These are phyloP conservation scores for Drosophila pseudotakahashii DNA, from an alignment of 2,888 invertebrate species.

Conservation along the genomic window DNA sequence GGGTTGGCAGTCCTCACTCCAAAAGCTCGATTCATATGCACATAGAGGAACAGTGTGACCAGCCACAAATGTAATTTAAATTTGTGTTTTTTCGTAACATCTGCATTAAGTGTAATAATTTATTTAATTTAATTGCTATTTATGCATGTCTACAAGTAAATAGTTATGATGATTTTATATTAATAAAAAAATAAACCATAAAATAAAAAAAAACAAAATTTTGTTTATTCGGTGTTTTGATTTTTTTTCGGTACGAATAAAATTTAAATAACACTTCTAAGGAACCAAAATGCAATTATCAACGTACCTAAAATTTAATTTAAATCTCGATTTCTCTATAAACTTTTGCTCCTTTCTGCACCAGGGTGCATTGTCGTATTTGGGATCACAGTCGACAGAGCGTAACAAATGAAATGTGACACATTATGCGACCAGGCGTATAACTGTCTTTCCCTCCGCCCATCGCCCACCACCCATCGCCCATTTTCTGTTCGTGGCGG, in stretches of 20 bases:
- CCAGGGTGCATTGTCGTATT: slow-evolving; percentile 27
- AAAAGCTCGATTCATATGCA: slow-evolving; percentile 56
- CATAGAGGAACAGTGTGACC: neutral
- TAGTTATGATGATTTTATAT: too few relatives aligned
- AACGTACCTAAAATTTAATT: neutral
- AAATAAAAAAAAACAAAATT: too few relatives aligned
- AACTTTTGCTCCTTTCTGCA: neutral
- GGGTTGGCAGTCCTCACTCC: slow-evolving; percentile 7
- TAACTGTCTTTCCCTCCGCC: slow-evolving; percentile 65
- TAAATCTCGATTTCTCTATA: neutral
- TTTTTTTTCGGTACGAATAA: too few relatives aligned
- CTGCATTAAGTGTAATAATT: too few relatives aligned
- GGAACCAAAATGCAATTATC: too few relatives aligned
- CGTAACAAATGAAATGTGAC: slow-evolving; percentile 78
- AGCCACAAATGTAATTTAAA: too few relatives aligned
- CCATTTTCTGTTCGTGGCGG: slow-evolving; percentile 10
- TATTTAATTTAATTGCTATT: too few relatives aligned
- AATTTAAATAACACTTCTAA: too few relatives aligned
- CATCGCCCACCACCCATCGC: slow-evolving; percentile 16
- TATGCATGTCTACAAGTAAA: too few relatives aligned
- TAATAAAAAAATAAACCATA: too few relatives aligned
- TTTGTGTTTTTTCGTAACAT: too few relatives aligned
- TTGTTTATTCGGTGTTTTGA: too few relatives aligned
- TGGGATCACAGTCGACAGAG: slow-evolving; percentile 52
- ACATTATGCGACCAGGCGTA: slow-evolving; percentile 77